phyloP scores from a whole-genome alignment of 2,113 vertebrate species.

The Delphinus delphis region DNA sequence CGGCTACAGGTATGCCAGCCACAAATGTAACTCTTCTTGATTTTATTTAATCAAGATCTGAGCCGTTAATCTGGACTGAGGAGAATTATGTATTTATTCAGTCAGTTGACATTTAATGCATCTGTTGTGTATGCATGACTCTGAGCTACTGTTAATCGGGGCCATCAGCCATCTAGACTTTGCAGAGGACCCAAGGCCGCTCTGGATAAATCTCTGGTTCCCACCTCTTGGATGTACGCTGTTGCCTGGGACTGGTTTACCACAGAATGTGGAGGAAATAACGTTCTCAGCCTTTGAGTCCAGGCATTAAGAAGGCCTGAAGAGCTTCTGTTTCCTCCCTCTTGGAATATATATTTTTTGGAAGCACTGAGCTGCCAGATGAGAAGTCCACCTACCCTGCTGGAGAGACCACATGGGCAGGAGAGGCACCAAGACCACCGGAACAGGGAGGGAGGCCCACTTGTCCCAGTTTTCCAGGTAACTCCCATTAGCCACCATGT shows the following conservation, averaged over 20 bases:
- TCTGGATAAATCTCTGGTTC: background rate
- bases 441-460: background rate
- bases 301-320: background rate
- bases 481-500: too few relatives aligned
- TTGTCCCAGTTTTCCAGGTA: background rate
- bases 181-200: background rate
- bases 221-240: background rate
- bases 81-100: background rate
- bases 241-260: too few relatives aligned
- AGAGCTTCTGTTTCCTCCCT: background rate
- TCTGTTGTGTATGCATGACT: background rate
- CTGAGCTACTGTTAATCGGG: background rate
- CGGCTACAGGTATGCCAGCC: background rate
- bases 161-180: background rate
- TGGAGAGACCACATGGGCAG: background rate
- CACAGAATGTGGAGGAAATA: background rate
- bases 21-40: background rate
- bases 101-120: background rate
- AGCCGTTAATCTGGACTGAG: background rate
- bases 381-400: background rate
- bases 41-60: background rate
- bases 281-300: background rate
- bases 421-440: background rate
- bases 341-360: background rate
- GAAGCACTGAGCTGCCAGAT: background rate